phyloP scores from a whole-genome alignment of 1,140 invertebrate genomes.

The Aphaenogaster ashmeadi region DNA sequence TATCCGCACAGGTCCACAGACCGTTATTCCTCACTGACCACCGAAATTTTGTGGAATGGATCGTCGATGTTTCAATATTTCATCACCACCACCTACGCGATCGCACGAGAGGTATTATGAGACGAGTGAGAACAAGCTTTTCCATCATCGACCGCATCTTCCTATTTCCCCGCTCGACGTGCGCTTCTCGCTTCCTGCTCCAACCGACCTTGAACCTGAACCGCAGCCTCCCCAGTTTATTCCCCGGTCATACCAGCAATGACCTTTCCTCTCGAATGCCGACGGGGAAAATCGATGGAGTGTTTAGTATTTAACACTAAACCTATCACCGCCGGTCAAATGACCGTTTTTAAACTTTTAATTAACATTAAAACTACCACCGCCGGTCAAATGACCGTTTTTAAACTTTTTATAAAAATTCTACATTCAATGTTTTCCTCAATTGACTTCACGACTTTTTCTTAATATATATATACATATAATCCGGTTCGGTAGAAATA shows the following conservation, averaged over 20 bases:
- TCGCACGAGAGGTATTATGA: not conserved
- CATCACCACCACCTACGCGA: not conserved
- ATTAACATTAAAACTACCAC: no score
- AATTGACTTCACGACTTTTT: no score
- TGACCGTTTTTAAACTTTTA: no score
- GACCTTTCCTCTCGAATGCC: slow-evolving; percentile 53
- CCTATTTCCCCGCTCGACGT: slow-evolving; percentile 5
- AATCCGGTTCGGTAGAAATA: no score
- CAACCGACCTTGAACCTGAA: slow-evolving; percentile 75
- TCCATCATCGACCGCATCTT: slow-evolving; percentile 61
- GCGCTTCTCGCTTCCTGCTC: slow-evolving; percentile 57
- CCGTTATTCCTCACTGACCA: not conserved
- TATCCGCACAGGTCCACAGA: not conserved
- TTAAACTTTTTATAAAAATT: no score
- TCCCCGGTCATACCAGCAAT: not conserved
- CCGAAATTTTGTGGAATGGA: not conserved
- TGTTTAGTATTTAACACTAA: slow-evolving; percentile 48
- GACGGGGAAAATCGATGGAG: slow-evolving; percentile 64
- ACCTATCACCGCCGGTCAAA: no score
- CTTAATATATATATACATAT: no score
- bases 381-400: no score
- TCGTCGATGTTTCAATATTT: not conserved
- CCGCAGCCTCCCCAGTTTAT: slow-evolving; percentile 45
- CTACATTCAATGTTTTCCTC: no score
- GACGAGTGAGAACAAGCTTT: slow-evolving; percentile 7